Percentiles rank a stretch among this genome's conserved stretches.
phyloP scores from a whole-genome alignment of 2,888 invertebrate species.

The Cinara cedri region DNA sequence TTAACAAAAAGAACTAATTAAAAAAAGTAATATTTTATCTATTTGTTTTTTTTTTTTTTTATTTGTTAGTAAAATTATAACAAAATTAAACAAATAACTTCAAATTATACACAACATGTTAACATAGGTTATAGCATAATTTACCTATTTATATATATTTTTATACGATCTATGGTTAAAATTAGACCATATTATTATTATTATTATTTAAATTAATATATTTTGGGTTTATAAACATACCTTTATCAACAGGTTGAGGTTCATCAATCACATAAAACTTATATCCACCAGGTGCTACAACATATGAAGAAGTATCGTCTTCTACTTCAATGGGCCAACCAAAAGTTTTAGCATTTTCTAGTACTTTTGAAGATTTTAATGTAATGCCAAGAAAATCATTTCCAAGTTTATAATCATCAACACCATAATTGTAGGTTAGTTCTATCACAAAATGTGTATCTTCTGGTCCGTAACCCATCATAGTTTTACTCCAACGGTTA shows the following conservation, averaged over 20 bases:
- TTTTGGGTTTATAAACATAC: conserved; percentile 66
- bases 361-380: conserved; percentile 77
- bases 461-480: conserved; percentile 97
- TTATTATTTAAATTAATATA: not conserved
- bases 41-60: too few species aligned
- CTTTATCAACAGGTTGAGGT: conserved; percentile 71
- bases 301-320: conserved; percentile 68
- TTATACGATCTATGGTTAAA: too few species aligned
- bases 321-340: conserved; percentile 77
- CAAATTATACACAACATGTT: too few species aligned
- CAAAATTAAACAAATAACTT: too few species aligned
- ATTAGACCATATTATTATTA: not conserved
- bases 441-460: conserved; percentile 94
- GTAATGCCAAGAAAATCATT: conserved; percentile 91
- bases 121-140: too few species aligned
- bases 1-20: too few species aligned
- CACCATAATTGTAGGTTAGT: conserved; percentile 95
- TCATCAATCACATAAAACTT: conserved; percentile 81
- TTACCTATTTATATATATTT: too few species aligned
- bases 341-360: conserved; percentile 74
- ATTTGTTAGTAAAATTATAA: too few species aligned
- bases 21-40: too few species aligned
- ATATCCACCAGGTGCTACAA: conserved; percentile 92
- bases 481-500: conserved; percentile 98
- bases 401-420: conserved; percentile 77